Evolutionary conservation across 2,888 invertebrate species (phyloP).

Genomic region (Gastracanthus pulcherrimus): DNA sequence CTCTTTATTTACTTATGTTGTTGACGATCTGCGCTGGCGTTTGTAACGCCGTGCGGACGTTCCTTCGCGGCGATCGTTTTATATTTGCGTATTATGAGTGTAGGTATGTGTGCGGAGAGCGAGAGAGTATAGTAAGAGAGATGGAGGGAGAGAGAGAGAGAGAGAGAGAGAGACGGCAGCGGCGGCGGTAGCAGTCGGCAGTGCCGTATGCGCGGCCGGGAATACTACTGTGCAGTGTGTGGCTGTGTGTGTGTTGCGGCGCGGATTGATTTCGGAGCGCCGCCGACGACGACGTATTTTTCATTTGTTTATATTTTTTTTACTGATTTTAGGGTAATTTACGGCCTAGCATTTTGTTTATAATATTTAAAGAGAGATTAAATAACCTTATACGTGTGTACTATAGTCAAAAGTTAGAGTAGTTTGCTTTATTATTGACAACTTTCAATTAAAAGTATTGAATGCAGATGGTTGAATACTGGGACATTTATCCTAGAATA

Average conservation of each 20-base stretch:
- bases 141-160: not conserved
- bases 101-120: not conserved
- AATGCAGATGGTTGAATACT: no score
- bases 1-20: not conserved
- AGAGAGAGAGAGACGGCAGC: constrained; percentile 17
- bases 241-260: no score
- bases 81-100: not conserved
- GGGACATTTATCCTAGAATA: no score
- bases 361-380: no score
- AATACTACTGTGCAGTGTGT: no score
- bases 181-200: constrained; percentile 2
- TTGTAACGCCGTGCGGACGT: not conserved
- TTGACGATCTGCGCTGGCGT: not conserved
- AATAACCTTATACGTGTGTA: no score
- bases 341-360: no score
- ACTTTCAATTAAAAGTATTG: no score
- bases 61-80: constrained; percentile 3
- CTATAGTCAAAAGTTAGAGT: no score
- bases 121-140: not conserved
- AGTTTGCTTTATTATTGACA: no score
- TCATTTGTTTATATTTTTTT: not conserved
- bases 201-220: not conserved
- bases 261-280: not conserved
- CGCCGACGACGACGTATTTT: not conserved
- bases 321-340: no score